phyloP scores from a whole-genome alignment of 64 coral and sea anemone genomes.

The Acropora yongei region DNA sequence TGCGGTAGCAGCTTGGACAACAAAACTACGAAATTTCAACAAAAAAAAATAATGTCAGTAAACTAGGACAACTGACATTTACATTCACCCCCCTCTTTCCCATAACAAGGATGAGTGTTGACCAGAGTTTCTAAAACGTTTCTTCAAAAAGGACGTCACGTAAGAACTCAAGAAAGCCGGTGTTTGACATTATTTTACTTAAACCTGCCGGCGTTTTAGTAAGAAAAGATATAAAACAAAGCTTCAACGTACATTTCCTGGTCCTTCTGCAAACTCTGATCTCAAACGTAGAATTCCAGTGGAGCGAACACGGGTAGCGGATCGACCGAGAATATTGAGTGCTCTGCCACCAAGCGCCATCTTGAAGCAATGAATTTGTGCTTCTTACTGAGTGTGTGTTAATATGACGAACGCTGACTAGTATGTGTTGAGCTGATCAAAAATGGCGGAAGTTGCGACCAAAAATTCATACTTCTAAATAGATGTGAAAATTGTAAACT shows the following conservation, averaged over 20 bases:
- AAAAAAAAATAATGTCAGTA: too few relatives aligned
- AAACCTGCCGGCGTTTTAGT: not conserved
- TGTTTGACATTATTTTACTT: too few relatives aligned
- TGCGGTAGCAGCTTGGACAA: too few relatives aligned
- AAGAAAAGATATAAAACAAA: not conserved
- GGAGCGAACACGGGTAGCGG: conserved; percentile 82
- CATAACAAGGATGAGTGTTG: too few relatives aligned
- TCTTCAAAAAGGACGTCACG: too few relatives aligned
- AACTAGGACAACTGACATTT: too few relatives aligned
- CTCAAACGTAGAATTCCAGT: conserved; percentile 73
- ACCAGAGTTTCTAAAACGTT: too few relatives aligned
- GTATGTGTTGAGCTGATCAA: not conserved
- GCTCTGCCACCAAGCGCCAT: conserved; percentile 86
- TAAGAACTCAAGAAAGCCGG: not conserved
- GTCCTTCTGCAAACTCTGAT: conserved; percentile 76
- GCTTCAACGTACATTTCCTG: conserved; percentile 70
- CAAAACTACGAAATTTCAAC: too few relatives aligned
- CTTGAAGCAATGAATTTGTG: not conserved
- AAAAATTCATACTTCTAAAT: too few relatives aligned
- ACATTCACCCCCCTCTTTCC: too few relatives aligned
- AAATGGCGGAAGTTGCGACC: not conserved
- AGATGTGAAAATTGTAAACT: too few relatives aligned
- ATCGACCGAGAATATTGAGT: conserved; percentile 90
- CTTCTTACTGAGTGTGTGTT: not conserved
- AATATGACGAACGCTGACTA: not conserved